Evolutionary conservation across 2,113 vertebrate species (phyloP).

Genomic region (Ornithorhynchus anatinus): DNA sequence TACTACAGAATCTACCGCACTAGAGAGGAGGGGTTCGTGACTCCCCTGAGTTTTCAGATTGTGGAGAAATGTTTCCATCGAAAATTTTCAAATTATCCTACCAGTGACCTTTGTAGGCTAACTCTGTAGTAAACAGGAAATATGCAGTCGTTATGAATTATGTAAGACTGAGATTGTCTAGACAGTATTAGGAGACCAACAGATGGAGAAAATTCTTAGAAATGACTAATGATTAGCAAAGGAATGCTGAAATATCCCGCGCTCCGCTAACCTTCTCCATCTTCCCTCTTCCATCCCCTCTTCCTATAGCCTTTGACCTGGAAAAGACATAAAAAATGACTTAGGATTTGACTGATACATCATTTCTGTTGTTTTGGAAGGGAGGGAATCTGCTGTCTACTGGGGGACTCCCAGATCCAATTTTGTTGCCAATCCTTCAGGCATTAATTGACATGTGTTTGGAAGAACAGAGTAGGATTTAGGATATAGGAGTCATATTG

Average conservation of each 20-base stretch:
- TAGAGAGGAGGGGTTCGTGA: too few species aligned
- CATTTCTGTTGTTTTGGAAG: background rate
- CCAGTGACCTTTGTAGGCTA: conserved; percentile 42
- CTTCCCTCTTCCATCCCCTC: background rate
- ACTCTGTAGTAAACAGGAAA: conserved; percentile 33
- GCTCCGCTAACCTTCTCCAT: background rate
- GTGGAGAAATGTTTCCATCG: conserved; percentile 38
- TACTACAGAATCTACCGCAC: too few species aligned
- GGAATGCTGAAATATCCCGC: background rate
- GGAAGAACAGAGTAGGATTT: too few species aligned
- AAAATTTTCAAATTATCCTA: conserved; percentile 31
- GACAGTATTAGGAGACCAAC: conserved; percentile 14
- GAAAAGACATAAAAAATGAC: background rate
- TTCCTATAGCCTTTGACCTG: background rate
- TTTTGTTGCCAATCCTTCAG: fast-evolving
- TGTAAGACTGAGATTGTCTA: conserved; percentile 42
- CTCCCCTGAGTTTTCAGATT: conserved; percentile 1
- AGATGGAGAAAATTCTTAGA: conserved; percentile 15
- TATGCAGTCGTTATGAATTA: conserved; percentile 29
- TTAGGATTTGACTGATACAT: background rate
- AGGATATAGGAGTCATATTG: too few species aligned
- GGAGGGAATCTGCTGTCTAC: too few species aligned
- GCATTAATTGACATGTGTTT: background rate
- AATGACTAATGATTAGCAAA: background rate
- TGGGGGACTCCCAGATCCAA: conserved; percentile 9